phyloP scores from a whole-genome alignment of 2,797 vertebrate genomes.

The Coccyzus lansbergi region DNA sequence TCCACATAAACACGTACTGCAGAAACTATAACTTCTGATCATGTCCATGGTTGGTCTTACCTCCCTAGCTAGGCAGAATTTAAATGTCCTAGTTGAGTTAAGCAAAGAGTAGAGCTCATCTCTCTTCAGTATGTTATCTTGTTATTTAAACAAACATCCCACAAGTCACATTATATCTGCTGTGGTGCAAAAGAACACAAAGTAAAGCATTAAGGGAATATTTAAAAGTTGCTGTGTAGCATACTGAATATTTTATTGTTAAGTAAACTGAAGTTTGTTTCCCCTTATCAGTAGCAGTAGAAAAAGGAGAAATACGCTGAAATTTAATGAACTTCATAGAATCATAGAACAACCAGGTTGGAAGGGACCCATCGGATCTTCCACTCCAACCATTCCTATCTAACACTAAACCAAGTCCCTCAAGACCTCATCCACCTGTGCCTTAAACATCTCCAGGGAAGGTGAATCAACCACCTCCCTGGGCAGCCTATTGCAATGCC shows the following conservation, averaged over 20 bases:
- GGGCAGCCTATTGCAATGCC: no score
- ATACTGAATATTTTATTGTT: neutral
- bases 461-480: no score
- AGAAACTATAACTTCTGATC: neutral
- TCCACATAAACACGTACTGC: neutral
- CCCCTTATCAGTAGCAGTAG: neutral
- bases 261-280: neutral
- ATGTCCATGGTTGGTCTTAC: neutral
- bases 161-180: neutral
- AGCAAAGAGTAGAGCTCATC: neutral
- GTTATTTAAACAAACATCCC: neutral
- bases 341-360: no score
- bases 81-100: neutral
- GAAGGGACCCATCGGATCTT: no score
- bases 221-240: neutral
- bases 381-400: no score
- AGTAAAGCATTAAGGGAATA: constrained; percentile 15
- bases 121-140: neutral
- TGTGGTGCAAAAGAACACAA: neutral
- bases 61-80: neutral
- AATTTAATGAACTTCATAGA: constrained; percentile 32
- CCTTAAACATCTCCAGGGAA: no score
- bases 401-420: no score
- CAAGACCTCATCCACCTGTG: no score
- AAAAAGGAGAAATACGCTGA: constrained; percentile 33